Evolutionary conservation across 1,140 invertebrate species (phyloP).

Genomic region (Acromyrmex echinatior): DNA sequence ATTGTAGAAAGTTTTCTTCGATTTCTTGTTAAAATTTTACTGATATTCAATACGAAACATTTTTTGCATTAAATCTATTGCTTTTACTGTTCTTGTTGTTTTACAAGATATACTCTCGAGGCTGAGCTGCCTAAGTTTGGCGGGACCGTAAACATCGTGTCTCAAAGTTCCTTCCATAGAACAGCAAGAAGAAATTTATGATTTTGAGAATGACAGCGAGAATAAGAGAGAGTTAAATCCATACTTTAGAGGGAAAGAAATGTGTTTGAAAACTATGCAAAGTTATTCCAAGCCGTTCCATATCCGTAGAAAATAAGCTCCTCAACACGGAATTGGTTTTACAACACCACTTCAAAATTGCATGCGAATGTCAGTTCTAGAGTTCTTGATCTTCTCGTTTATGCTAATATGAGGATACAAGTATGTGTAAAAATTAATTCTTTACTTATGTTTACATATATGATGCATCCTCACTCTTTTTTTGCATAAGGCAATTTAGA

Average conservation of each 20-base stretch:
- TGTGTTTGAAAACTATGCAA: constrained; percentile 19
- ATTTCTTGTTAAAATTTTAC: neutral
- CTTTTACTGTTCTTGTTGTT: neutral
- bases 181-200: constrained; percentile 16
- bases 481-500: neutral
- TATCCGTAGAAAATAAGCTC: constrained; percentile 19
- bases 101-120: neutral
- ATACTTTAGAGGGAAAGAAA: constrained; percentile 6
- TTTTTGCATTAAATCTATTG: neutral
- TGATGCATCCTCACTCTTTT: no score
- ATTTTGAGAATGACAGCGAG: constrained; percentile 9
- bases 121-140: neutral
- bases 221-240: constrained; percentile 33
- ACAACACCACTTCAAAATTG: constrained; percentile 21
- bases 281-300: constrained; percentile 21
- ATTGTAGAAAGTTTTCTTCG: neutral
- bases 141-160: constrained; percentile 8
- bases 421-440: constrained; percentile 16
- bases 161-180: neutral
- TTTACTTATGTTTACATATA: neutral
- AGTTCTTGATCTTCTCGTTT: constrained; percentile 2
- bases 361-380: constrained; percentile 3
- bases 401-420: neutral
- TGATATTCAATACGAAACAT: neutral
- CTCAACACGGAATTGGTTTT: neutral